Evolutionary conservation across 2,888 invertebrate genomes (phyloP).

Genomic region (Melangyna quadrimaculata): DNA sequence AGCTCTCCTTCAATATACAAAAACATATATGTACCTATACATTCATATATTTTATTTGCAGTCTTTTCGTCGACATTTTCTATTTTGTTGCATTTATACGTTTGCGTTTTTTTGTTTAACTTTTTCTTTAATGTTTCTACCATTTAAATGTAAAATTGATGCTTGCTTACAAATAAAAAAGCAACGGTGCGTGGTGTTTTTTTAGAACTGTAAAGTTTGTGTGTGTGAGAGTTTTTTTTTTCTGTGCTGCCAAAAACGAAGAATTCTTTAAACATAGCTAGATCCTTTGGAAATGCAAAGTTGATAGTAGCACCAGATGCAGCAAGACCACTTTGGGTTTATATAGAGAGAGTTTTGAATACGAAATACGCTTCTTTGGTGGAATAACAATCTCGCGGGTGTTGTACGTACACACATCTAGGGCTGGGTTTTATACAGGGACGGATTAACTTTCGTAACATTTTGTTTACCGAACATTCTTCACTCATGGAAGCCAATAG

Average conservation of each 20-base stretch:
- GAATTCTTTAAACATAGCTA: neutral
- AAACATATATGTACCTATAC: too few species aligned
- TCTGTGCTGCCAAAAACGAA: neutral
- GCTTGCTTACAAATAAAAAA: conserved; percentile 37
- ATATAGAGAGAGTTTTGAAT: conserved; percentile 10
- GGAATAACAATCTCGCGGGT: neutral
- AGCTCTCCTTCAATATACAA: too few species aligned
- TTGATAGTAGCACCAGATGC: conserved; percentile 15
- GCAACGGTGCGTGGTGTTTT: conserved; percentile 31
- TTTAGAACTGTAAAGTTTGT: conserved; percentile 38
- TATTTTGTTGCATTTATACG: neutral
- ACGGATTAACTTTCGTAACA: neutral
- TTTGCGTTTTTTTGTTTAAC: neutral
- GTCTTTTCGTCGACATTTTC: neutral
- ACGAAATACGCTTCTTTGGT: neutral
- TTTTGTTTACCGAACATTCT: too few species aligned
- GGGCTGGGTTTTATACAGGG: neutral
- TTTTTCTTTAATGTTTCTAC: neutral
- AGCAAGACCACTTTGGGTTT: neutral
- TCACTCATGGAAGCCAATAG: too few species aligned
- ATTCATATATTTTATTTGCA: too few species aligned
- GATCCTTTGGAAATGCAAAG: conserved; percentile 12
- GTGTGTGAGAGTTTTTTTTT: neutral
- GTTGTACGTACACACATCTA: neutral
- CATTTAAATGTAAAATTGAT: conserved; percentile 32